Conservation (phyloP, 2,888 invertebrate species). For the Atethmia centrago region DNA sequence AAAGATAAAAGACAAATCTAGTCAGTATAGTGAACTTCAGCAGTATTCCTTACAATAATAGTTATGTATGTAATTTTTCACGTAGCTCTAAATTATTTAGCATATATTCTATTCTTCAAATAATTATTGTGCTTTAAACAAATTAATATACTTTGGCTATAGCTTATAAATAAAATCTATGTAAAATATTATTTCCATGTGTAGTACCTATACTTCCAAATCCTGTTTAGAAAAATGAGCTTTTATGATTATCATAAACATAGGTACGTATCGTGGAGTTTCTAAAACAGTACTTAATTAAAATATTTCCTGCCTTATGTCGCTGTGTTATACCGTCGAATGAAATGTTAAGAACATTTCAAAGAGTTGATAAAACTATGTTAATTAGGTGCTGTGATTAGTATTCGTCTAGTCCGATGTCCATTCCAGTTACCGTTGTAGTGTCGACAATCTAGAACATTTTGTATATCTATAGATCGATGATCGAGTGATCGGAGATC, state of each 20-base stretch:
- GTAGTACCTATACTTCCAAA: constrained; percentile 55
- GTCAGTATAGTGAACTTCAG: constrained; percentile 72
- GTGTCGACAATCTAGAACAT: constrained; percentile 40
- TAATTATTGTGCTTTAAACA: constrained; percentile 50
- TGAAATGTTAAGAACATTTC: constrained; percentile 85
- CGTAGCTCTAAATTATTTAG: constrained; percentile 52
- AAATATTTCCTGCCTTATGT: constrained; percentile 82
- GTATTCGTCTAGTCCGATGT: constrained; percentile 81
- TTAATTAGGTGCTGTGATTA: constrained; percentile 84
- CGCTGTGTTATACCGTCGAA: constrained; percentile 79
- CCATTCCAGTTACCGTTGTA: constrained; percentile 77
- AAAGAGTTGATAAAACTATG: constrained; percentile 66
- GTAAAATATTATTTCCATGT: constrained; percentile 57
- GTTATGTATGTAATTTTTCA: constrained; percentile 47
- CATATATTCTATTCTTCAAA: constrained; percentile 44
- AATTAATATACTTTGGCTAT: constrained; percentile 42
- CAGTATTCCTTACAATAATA: constrained; percentile 69
- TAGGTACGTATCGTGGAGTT: constrained; percentile 68
- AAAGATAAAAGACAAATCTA: constrained; percentile 77
- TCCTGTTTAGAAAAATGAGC: constrained; percentile 68
- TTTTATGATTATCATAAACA: constrained; percentile 65
- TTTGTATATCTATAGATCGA: constrained; percentile 26
- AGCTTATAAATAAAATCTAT: constrained; percentile 46
- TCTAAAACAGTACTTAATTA: constrained; percentile 74
- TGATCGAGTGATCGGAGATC: constrained; percentile 31